Percentiles rank a stretch among this genome's conserved stretches.
Evolutionary conservation across 1,140 invertebrate genomes (phyloP).

Genomic region (Stegodyphus mimosarum): DNA sequence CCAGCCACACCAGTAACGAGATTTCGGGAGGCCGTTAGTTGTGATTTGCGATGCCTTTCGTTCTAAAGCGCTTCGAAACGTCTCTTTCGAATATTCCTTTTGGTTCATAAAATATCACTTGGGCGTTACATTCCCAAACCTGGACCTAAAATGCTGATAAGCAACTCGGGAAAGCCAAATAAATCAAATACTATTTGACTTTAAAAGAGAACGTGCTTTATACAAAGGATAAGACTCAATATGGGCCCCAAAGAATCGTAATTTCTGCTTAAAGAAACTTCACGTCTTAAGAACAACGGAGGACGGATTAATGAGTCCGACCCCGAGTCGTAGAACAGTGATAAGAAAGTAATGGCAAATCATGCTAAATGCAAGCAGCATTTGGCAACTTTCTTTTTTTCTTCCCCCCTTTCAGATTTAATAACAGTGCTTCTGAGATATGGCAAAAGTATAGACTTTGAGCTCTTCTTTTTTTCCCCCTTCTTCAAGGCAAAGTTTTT

Average conservation of each 20-base stretch:
- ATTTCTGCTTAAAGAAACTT: conserved; percentile 53
- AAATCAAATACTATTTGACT: conserved; percentile 53
- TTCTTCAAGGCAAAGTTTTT: not conserved
- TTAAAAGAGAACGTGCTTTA: conserved; percentile 28
- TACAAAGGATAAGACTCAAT: conserved; percentile 11
- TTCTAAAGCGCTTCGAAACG: not conserved
- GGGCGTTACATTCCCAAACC: conserved; percentile 33
- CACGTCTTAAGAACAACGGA: not conserved
- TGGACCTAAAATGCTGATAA: conserved; percentile 44
- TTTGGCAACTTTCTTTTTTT: conserved; percentile 42
- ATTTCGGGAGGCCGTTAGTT: conserved; percentile 45
- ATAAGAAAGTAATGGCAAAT: conserved; percentile 36
- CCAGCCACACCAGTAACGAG: conserved; percentile 21
- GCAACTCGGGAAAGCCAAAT: conserved; percentile 27
- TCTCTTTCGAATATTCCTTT: conserved; percentile 36
- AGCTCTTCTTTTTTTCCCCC: not conserved
- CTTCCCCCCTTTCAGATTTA: conserved; percentile 25
- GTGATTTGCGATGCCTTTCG: conserved; percentile 52
- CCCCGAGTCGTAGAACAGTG: conserved; percentile 18
- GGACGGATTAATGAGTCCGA: conserved; percentile 40
- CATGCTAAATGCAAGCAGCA: not conserved
- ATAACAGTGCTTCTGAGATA: conserved; percentile 33
- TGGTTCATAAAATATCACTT: conserved; percentile 57
- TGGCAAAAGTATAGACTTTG: conserved; percentile 32
- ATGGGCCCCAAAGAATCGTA: conserved; percentile 18